Percentiles rank a stretch among this genome's conserved stretches.
These are phyloP conservation scores for Sebastes vulpes DNA, from an alignment of 2,797 vertebrate species.

Conservation along the genomic window DNA sequence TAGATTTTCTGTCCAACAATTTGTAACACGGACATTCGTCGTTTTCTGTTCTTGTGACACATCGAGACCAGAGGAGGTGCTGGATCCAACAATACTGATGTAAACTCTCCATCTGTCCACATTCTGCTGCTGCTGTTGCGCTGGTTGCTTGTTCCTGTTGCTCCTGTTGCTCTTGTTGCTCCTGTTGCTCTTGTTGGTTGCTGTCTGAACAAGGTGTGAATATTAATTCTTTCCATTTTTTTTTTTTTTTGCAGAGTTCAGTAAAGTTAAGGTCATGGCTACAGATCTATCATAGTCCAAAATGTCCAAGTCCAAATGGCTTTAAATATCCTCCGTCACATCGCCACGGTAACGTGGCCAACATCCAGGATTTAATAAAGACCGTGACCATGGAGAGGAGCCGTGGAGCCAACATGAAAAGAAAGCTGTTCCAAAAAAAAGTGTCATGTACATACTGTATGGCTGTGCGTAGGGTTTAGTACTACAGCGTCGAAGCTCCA, in stretches of 20 bases:
- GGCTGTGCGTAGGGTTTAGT: slow-evolving; percentile 27
- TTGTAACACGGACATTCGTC: not conserved
- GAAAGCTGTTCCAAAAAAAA: slow-evolving; percentile 2
- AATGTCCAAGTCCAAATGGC: slow-evolving; percentile 20
- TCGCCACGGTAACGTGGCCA: not conserved
- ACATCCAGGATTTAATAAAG: slow-evolving; percentile 10
- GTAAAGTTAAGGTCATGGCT: not conserved
- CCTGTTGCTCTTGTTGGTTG: not conserved
- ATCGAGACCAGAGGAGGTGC: not conserved
- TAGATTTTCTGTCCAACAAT: not conserved
- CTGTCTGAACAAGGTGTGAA: slow-evolving; percentile 1
- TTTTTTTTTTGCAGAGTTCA: slow-evolving; percentile 1
- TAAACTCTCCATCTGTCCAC: not conserved
- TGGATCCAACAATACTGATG: not conserved
- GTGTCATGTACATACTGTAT: slow-evolving; percentile 29
- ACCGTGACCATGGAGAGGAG: not conserved
- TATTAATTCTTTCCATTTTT: not conserved
- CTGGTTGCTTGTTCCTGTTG: not conserved
- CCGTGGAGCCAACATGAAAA: slow-evolving; percentile 18
- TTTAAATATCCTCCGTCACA: slow-evolving; percentile 14
- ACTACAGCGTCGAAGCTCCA: slow-evolving; percentile 42
- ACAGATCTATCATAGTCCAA: slow-evolving; percentile 1
- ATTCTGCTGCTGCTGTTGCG: not conserved
- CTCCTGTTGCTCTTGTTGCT: not conserved
- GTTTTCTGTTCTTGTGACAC: not conserved